Conservation (phyloP, 2,888 invertebrate species). For the Meiosimyza platycephala region DNA sequence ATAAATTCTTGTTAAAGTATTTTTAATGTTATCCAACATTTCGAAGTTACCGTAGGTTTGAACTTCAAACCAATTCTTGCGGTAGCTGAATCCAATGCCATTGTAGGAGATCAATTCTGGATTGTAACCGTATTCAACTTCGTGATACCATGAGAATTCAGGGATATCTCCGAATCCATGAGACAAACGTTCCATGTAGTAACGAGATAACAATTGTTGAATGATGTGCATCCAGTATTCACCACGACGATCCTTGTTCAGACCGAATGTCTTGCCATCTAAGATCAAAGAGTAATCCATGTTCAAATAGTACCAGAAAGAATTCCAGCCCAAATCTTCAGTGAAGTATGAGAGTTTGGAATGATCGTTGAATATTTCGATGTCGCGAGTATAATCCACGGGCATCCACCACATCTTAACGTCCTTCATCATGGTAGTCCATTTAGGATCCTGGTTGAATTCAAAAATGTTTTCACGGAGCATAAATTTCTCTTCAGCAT, state of each 20-base stretch:
- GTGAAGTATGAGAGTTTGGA: conserved; percentile 75
- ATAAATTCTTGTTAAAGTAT: conserved; percentile 64
- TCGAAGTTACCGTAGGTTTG: conserved; percentile 63
- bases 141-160: conserved; percentile 68
- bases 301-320: conserved; percentile 72
- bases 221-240: conserved; percentile 74
- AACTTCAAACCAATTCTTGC: conserved; percentile 70
- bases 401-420: conserved; percentile 52
- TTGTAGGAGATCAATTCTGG: conserved; percentile 73
- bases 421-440: conserved; percentile 43
- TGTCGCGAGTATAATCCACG: conserved; percentile 72
- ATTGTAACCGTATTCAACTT: conserved; percentile 71
- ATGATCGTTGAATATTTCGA: conserved; percentile 68
- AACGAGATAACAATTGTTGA: conserved; percentile 77
- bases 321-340: conserved; percentile 76
- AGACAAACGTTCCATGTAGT: conserved; percentile 79
- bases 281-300: conserved; percentile 75
- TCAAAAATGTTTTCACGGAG: conserved; percentile 49
- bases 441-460: conserved; percentile 45
- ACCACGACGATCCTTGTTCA: conserved; percentile 71
- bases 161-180: conserved; percentile 75
- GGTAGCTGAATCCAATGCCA: conserved; percentile 74
- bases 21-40: conserved; percentile 38
- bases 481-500: conserved; percentile 44
- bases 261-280: conserved; percentile 69